A percentile compares a stretch with the other conserved stretches of the same genome.
phyloP scores from a whole-genome alignment of 1,140 invertebrate species.

The Heliconius eleuchia region DNA sequence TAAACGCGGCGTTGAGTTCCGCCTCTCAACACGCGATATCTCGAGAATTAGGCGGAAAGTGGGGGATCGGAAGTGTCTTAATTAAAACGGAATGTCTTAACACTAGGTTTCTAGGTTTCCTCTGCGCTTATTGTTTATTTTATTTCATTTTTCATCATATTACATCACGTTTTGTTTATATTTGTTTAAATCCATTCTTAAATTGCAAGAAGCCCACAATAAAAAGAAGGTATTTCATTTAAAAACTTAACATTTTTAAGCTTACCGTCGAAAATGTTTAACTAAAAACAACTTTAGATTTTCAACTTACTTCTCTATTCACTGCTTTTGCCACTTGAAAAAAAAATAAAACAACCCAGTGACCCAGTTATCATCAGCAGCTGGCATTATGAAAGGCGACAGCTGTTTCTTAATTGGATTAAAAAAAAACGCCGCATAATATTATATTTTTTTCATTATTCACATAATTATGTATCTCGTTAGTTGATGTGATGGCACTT shows the following conservation, averaged over 20 bases:
- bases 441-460: background rate
- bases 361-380: slow-evolving; percentile 2
- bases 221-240: too few species aligned
- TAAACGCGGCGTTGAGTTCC: background rate
- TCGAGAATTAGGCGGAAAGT: background rate
- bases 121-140: background rate
- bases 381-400: background rate
- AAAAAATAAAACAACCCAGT: background rate
- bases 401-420: slow-evolving; percentile 11
- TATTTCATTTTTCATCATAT: background rate
- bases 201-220: too few species aligned
- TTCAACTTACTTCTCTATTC: background rate
- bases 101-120: background rate
- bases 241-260: too few species aligned
- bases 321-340: background rate
- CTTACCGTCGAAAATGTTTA: background rate
- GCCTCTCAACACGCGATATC: background rate
- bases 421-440: background rate
- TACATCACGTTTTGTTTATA: background rate
- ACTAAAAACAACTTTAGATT: background rate
- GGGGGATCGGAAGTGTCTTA: too few species aligned
- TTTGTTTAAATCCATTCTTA: background rate
- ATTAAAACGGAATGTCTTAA: background rate
- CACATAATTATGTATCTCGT: background rate
- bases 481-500: background rate